phyloP scores from a whole-genome alignment of 2,113 vertebrate genomes.

The Raja brachyura region DNA sequence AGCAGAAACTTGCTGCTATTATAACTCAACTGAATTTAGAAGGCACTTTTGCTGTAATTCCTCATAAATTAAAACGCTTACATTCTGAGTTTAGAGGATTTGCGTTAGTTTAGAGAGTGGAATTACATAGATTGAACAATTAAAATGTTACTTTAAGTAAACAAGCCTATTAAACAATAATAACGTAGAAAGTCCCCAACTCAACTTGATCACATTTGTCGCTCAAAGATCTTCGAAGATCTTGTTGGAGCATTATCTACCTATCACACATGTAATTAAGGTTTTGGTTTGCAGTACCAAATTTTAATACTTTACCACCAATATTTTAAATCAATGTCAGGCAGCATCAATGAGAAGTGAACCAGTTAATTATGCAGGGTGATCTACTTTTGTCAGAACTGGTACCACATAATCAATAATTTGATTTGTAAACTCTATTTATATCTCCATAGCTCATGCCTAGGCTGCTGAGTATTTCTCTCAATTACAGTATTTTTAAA shows the following conservation, averaged over 20 bases:
- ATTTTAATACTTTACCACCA: neutral
- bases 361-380: too few relatives aligned
- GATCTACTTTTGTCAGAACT: too few relatives aligned
- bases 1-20: neutral
- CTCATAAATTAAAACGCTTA: neutral
- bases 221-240: neutral
- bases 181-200: neutral
- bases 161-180: neutral
- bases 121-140: neutral
- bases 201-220: neutral
- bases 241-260: neutral
- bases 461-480: too few relatives aligned
- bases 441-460: too few relatives aligned
- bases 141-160: neutral
- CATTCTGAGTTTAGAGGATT: neutral
- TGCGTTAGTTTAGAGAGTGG: neutral
- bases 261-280: neutral
- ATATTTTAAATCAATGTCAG: neutral
- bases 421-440: too few relatives aligned
- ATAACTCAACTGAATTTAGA: neutral
- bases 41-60: neutral
- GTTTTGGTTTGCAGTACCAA: neutral
- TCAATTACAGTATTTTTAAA: too few relatives aligned
- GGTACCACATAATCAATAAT: too few relatives aligned
- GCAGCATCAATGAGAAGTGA: too few relatives aligned